Evolutionary conservation across 2,888 invertebrate species (phyloP).

Genomic region (Sarcophaga variegata): DNA sequence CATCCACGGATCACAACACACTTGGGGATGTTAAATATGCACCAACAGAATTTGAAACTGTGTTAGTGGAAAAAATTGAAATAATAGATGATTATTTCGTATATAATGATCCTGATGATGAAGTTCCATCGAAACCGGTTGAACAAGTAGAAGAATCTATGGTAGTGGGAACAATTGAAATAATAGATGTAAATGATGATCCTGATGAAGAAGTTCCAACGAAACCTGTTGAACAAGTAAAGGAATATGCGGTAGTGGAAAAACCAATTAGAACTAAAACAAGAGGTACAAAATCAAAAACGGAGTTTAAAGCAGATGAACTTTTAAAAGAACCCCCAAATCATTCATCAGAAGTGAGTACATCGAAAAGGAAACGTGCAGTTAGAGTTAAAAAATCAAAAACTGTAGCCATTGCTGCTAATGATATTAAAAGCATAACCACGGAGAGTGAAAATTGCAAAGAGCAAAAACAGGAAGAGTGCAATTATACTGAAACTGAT

Average conservation of each 20-base stretch:
- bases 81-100: background rate
- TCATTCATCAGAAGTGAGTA: background rate
- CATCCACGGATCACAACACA: background rate
- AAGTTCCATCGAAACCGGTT: background rate
- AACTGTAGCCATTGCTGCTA: background rate
- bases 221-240: background rate
- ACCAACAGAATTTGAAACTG: constrained; percentile 43
- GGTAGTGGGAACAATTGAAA: background rate
- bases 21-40: constrained; percentile 31
- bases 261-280: background rate
- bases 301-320: background rate
- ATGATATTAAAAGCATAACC: background rate
- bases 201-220: background rate
- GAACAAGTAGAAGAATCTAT: background rate
- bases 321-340: background rate
- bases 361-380: background rate
- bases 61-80: constrained; percentile 42
- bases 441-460: background rate
- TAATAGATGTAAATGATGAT: background rate
- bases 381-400: background rate
- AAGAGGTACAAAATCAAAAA: background rate
- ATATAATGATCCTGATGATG: constrained; percentile 14
- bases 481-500: background rate
- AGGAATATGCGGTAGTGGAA: too few relatives aligned
- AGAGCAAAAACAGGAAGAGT: background rate